These are phyloP conservation scores for Hepsetus odoe DNA, from an alignment of 2,113 vertebrate species.

Conservation along the genomic window DNA sequence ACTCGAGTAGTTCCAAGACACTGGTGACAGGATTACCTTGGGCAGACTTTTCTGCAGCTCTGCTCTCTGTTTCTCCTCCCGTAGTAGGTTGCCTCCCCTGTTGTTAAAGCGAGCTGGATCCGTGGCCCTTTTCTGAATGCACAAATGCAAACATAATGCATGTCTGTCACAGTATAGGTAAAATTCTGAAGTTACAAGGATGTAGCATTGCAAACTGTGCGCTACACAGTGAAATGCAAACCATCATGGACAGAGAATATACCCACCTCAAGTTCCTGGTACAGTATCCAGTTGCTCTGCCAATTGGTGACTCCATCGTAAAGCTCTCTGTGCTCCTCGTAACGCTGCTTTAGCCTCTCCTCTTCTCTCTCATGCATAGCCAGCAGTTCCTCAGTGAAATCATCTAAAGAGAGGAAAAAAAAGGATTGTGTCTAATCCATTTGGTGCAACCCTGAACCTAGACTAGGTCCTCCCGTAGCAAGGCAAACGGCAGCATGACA, in stretches of 20 bases:
- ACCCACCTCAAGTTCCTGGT: slow-evolving; percentile 88
- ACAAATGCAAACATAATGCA: not conserved
- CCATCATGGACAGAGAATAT: not conserved
- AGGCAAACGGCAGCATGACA: not conserved
- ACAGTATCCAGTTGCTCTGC: slow-evolving; percentile 88
- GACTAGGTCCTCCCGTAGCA: not conserved
- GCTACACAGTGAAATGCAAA: not conserved
- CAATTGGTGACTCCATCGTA: slow-evolving; percentile 87
- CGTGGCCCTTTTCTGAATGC: slow-evolving; percentile 76
- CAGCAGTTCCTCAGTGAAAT: slow-evolving; percentile 84
- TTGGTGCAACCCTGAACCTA: not conserved
- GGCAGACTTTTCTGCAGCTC: slow-evolving; percentile 90
- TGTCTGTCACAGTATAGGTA: too few species aligned
- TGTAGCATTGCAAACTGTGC: too few species aligned
- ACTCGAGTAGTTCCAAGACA: not conserved
- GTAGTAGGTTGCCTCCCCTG: slow-evolving; percentile 91
- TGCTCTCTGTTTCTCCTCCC: slow-evolving; percentile 89
- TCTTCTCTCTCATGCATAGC: slow-evolving; percentile 82
- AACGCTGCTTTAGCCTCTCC: slow-evolving; percentile 74
- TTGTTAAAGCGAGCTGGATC: slow-evolving; percentile 90
- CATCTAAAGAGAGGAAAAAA: slow-evolving; percentile 69
- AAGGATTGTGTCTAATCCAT: not conserved
- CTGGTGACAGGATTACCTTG: slow-evolving; percentile 75
- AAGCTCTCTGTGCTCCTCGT: slow-evolving; percentile 81
- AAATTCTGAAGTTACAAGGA: too few species aligned